phyloP scores from a whole-genome alignment of 23 tunicate species.

The Styela clava region DNA sequence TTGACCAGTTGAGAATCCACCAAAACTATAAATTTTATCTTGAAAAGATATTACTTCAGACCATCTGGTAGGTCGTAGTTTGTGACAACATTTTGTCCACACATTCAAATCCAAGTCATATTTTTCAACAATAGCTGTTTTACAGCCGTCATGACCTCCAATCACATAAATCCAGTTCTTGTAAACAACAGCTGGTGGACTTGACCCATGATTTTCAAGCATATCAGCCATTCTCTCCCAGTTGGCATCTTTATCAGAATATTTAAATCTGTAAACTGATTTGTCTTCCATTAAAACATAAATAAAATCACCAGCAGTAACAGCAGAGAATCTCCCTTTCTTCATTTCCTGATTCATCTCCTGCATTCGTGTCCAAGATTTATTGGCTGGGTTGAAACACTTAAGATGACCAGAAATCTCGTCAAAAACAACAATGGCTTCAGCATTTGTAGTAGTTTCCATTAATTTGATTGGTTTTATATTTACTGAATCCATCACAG shows the following conservation, averaged over 20 bases:
- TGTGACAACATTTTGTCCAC: not conserved
- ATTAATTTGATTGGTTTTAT: not conserved
- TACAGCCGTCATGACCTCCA: not conserved
- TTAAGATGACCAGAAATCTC: not conserved
- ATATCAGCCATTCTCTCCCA: slow-evolving; percentile 6
- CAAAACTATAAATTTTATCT: not conserved
- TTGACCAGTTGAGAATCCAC: not conserved
- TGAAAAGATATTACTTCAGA: not conserved
- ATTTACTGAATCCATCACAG: not conserved
- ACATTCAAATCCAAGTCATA: not conserved
- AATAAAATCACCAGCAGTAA: not conserved
- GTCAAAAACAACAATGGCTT: slow-evolving; percentile 1
- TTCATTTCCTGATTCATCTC: too few species aligned
- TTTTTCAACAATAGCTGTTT: not conserved
- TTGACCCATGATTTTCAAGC: not conserved
- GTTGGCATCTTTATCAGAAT: not conserved
- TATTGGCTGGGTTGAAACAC: slow-evolving; percentile 3
- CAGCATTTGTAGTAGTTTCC: not conserved
- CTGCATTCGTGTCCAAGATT: too few species aligned
- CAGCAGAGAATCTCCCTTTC: not conserved
- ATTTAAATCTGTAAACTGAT: too few species aligned
- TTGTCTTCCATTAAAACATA: not conserved
- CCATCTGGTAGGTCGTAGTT: not conserved
- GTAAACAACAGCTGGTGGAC: not conserved
- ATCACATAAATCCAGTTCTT: not conserved